Evolutionary conservation across 2,113 vertebrate species (phyloP), one percentile per base, ranked within the genome.

Genomic region (Copsychus sechellarum): DNA sequence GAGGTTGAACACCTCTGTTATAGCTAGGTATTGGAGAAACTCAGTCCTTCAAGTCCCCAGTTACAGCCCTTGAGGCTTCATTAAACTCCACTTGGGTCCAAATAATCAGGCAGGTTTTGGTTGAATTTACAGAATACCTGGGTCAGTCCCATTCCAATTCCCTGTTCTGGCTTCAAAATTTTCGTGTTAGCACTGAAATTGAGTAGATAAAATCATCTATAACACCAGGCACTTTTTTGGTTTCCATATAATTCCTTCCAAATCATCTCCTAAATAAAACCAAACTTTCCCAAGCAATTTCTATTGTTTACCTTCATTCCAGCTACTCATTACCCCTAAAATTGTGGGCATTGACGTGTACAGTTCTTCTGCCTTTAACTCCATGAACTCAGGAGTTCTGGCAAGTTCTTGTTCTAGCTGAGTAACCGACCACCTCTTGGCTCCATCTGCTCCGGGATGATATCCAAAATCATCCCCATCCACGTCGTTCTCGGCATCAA

Each of bases 291-390:
- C 69, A 53, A 81, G 85, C 9, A 0, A 3, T 13, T 74, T 31
- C 12, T 62, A 5, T 47, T 17, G 94, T 93, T 98, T 93, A 99
- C 98, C 98, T 98, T 98, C 98, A 66, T 97, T 98, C 95, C 98
- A 99, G 91, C 97, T 98, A 54, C 98, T 98, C 62, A 98, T 98
- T 24, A 98, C 98, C 34, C 98, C 98, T 34, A 98, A 97, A 91
- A 98, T 98, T 0, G 97, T 97, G 36, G 98, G 98, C 24, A 98
- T 96, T 5, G 97, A 98, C 66, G 97, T 97, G 51, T 97, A 98
- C 54, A 98, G 97, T 64, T 99, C 98, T 56, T 99, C 98, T 45
- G 98, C 98, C 77, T 98, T 97, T 78, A 98, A 97, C 14, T 98
- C 98, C 95, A 98, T 97, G 56, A 94, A 76, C 71, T 73, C 86